These are phyloP conservation scores for Argyrosomus japonicus DNA, from an alignment of 2,113 vertebrate species.

Conservation along the genomic window DNA sequence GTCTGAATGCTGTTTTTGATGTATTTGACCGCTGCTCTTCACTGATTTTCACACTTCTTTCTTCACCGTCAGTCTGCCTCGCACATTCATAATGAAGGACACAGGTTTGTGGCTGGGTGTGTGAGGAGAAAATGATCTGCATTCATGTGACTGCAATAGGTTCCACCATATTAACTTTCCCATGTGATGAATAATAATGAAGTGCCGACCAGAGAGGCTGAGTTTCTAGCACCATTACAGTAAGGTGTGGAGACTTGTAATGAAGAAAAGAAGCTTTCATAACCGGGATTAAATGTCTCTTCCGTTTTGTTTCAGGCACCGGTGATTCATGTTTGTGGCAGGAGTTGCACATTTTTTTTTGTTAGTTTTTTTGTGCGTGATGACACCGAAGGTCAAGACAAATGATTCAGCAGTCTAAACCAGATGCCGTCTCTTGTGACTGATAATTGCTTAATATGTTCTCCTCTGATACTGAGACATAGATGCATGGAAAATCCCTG, in stretches of 20 bases:
- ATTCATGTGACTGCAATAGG: constrained; percentile 37
- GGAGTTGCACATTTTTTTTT: neutral
- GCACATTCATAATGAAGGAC: constrained; percentile 28
- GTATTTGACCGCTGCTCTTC: neutral
- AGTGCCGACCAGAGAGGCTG: constrained; percentile 13
- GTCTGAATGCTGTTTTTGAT: neutral
- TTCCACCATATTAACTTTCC: constrained; percentile 45
- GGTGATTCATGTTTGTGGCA: neutral
- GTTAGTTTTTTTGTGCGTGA: neutral
- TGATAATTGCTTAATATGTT: no score
- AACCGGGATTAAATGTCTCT: neutral
- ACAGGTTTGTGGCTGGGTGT: constrained; percentile 6
- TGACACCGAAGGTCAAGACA: neutral
- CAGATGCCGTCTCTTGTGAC: no score
- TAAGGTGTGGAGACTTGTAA: neutral
- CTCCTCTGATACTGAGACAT: neutral
- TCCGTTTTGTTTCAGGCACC: neutral
- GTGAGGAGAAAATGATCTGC: constrained; percentile 51
- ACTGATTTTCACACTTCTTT: neutral
- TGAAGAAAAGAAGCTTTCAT: neutral
- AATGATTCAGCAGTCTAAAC: neutral
- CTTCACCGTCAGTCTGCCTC: constrained; percentile 10
- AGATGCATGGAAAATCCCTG: neutral
- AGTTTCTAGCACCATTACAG: neutral
- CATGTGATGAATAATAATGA: constrained; percentile 41